Percentiles rank a stretch among this genome's conserved stretches.
Evolutionary conservation across 2,888 invertebrate species (phyloP).

Genomic region (Linyphia triangularis): DNA sequence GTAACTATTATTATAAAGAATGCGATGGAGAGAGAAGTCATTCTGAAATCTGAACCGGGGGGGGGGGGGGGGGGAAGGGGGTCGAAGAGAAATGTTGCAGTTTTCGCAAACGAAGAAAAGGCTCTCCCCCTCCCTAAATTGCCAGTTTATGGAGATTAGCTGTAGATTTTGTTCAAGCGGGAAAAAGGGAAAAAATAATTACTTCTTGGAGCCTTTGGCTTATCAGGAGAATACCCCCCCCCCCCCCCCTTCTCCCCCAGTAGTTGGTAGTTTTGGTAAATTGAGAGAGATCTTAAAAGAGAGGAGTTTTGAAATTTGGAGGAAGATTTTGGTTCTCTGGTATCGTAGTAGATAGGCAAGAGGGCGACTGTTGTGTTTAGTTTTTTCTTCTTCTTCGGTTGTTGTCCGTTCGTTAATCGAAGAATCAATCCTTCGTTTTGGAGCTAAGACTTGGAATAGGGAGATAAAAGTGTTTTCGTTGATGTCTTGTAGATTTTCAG

Average conservation of each 20-base stretch:
- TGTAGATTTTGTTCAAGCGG: constrained; percentile 58
- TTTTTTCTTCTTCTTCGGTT: constrained; percentile 24
- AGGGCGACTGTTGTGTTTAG: constrained; percentile 36
- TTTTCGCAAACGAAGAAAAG: constrained; percentile 72
- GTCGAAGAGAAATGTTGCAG: constrained; percentile 12
- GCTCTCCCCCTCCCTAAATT: constrained; percentile 63
- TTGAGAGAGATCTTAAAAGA: constrained; percentile 44
- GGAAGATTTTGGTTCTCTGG: background rate
- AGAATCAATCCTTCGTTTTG: constrained; percentile 1
- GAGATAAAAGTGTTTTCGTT: constrained; percentile 38
- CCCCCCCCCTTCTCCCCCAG: background rate
- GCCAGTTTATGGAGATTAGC: constrained; percentile 74
- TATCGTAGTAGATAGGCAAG: no score
- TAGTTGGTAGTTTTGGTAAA: constrained; percentile 53
- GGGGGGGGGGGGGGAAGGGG: background rate
- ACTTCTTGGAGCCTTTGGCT: constrained; percentile 39
- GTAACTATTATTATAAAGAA: constrained; percentile 74
- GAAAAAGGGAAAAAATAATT: constrained; percentile 69
- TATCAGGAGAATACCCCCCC: constrained; percentile 40
- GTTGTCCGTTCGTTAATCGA: constrained; percentile 11
- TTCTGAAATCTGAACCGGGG: constrained; percentile 68
- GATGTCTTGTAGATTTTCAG: background rate
- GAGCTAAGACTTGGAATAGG: constrained; percentile 15
- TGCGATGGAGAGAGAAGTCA: constrained; percentile 52
- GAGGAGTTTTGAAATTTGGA: constrained; percentile 32